Base-by-base conservation (phyloP, 2,888 invertebrate species). In the Drosophila mimica region DNA sequence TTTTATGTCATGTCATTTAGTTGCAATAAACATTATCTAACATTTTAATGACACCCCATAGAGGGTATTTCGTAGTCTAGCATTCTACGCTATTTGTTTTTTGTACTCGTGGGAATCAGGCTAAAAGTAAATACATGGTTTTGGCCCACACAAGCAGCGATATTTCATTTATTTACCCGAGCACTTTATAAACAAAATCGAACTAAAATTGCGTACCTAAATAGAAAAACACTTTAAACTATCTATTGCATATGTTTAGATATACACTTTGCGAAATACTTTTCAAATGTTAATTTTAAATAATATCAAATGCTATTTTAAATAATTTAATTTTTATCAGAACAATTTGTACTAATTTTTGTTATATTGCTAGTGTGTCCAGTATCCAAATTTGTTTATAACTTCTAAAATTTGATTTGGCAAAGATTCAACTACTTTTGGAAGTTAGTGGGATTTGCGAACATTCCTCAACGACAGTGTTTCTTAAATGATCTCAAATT, bases 101-200 rank as follows among this genome's bases (percentile, higher is more conserved):
- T 52, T 25, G 34, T 49, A n/a, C 20, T 34, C 70, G 34, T 68
- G 58, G 43, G 71, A 86, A 81, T 65, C 54, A 65, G 59, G 69
- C 74, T 67, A 69, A 73, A 80, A 88, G 80, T 72, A 74, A 67
- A 69, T 81, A 51, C 64, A 51, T 58, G 28, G 30, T 54, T 58
- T 62, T 56, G 20, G 53, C 54, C 63, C 79, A 66, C 75, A 67
- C 79, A 87, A 73, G 71, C 70, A 78, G 88, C 67, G 73, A 69
- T 81, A 71, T 70, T 57, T 67, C 61, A 68, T 67, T 68, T 87
- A 76, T 87, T 84, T 89, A 70, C 71, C 48, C 56, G 61, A 60
- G 53, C 63, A 63, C 53, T 54, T 61, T 58, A 65, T 72, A 84
- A 89, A 79, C 90, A 84, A 70, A 82, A 70, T 70, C 58, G 62